Evolutionary conservation across 2,797 vertebrate species (phyloP).

Genomic region (Coregonus sp.): DNA sequence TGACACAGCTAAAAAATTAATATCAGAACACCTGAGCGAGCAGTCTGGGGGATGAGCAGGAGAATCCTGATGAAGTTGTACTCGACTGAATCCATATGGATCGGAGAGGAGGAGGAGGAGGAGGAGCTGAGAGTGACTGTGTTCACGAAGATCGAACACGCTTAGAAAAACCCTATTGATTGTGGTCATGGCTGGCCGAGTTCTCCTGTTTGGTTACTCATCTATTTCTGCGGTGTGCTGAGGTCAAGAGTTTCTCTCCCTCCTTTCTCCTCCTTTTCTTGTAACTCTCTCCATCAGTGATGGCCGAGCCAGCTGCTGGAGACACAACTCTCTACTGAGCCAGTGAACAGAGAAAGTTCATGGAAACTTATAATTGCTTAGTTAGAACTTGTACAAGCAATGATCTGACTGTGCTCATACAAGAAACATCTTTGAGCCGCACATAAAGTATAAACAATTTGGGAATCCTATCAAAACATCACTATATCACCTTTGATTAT

Average conservation of each 20-base stretch:
- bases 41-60: constrained; percentile 51
- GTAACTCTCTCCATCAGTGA: constrained; percentile 61
- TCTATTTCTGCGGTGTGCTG: constrained; percentile 78
- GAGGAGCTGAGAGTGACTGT: constrained; percentile 17
- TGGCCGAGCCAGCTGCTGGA: constrained; percentile 53
- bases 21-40: constrained; percentile 41
- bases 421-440: not conserved
- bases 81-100: constrained; percentile 64
- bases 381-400: constrained; percentile 34
- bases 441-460: not conserved
- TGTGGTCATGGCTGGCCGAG: constrained; percentile 75
- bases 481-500: not conserved
- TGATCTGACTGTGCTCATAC: not conserved
- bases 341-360: constrained; percentile 2
- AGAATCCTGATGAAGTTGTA: constrained; percentile 72
- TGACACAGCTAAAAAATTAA: constrained; percentile 53
- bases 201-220: constrained; percentile 82
- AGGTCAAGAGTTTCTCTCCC: constrained; percentile 77
- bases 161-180: constrained; percentile 85
- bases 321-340: constrained; percentile 50
- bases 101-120: not conserved
- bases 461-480: not conserved
- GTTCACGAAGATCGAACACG: constrained; percentile 77
- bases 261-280: constrained; percentile 37
- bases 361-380: constrained; percentile 56